Evolutionary conservation across 2,888 invertebrate species (phyloP).

Genomic region (Periphyllus acericola): DNA sequence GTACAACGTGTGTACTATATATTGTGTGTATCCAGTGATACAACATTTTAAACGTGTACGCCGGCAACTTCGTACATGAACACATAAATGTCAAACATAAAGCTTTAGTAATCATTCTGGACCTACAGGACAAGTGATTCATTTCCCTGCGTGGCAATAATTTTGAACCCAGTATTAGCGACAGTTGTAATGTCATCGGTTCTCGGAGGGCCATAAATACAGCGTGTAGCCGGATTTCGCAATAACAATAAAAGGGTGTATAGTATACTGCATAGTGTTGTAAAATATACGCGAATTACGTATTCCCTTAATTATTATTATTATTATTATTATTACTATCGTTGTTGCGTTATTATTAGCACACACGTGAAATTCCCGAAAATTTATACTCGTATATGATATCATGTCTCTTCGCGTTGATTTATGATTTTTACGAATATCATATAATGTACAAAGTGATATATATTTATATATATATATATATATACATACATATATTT

Average conservation of each 20-base stretch:
- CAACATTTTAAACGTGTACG: slow-evolving; percentile 1
- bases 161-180: slow-evolving; percentile 54
- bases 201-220: slow-evolving; percentile 57
- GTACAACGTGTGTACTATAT: not conserved
- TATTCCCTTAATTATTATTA: slow-evolving; percentile 37
- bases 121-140: slow-evolving; percentile 58
- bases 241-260: slow-evolving; percentile 57
- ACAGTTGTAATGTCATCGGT: slow-evolving; percentile 59
- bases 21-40: not conserved
- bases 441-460: not conserved
- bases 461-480: too few species aligned
- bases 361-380: slow-evolving; percentile 27
- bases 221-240: slow-evolving; percentile 51
- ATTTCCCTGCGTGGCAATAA: slow-evolving; percentile 56
- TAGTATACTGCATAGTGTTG: slow-evolving; percentile 13
- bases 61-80: not conserved
- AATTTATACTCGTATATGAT: not conserved
- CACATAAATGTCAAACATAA: not conserved
- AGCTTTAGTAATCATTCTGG: slow-evolving; percentile 54
- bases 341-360: slow-evolving; percentile 7
- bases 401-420: not conserved
- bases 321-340: slow-evolving; percentile 33
- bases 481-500: too few species aligned
- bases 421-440: slow-evolving; percentile 7
- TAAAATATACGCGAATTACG: slow-evolving; percentile 40